These are phyloP conservation scores for Aquatica leii DNA, from an alignment of 2,888 invertebrate species.

Conservation along the genomic window DNA sequence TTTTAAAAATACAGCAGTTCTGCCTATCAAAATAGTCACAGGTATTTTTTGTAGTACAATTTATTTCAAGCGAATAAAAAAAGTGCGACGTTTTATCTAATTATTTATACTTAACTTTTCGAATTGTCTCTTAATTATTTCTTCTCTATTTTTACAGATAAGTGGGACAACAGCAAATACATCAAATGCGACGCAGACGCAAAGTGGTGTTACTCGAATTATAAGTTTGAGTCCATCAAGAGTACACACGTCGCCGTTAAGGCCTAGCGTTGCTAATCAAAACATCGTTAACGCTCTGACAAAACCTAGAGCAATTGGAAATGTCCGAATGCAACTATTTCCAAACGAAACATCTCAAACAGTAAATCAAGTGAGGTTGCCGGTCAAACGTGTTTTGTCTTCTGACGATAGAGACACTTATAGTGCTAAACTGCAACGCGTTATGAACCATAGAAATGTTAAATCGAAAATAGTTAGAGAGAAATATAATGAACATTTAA, in stretches of 20 bases:
- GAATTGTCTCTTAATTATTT: no score
- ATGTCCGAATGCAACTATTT: slow-evolving; percentile 56
- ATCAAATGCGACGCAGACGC: slow-evolving; percentile 53
- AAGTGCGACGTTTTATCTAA: no score
- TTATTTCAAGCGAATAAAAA: no score
- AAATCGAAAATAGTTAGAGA: slow-evolving; percentile 75
- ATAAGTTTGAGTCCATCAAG: slow-evolving; percentile 62
- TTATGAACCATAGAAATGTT: slow-evolving; percentile 76
- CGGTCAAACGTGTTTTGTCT: slow-evolving; percentile 62
- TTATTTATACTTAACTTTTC: no score
- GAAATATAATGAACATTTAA: slow-evolving; percentile 78
- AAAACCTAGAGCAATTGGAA: slow-evolving; percentile 50
- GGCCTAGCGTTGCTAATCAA: slow-evolving; percentile 60
- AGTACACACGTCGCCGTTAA: slow-evolving; percentile 53
- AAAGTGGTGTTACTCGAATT: slow-evolving; percentile 63
- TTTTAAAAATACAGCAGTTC: no score
- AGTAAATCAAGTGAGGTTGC: slow-evolving; percentile 48
- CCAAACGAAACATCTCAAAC: slow-evolving; percentile 13
- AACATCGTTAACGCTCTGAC: slow-evolving; percentile 59
- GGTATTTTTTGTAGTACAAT: no score
- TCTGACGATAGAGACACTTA: slow-evolving; percentile 62
- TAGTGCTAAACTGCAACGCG: slow-evolving; percentile 69
- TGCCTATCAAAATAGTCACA: no score
- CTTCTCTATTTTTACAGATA: no score
- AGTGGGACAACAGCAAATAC: slow-evolving; percentile 25